Evolutionary conservation across 2,797 vertebrate species (phyloP).

Genomic region (Sus cebifrons): DNA sequence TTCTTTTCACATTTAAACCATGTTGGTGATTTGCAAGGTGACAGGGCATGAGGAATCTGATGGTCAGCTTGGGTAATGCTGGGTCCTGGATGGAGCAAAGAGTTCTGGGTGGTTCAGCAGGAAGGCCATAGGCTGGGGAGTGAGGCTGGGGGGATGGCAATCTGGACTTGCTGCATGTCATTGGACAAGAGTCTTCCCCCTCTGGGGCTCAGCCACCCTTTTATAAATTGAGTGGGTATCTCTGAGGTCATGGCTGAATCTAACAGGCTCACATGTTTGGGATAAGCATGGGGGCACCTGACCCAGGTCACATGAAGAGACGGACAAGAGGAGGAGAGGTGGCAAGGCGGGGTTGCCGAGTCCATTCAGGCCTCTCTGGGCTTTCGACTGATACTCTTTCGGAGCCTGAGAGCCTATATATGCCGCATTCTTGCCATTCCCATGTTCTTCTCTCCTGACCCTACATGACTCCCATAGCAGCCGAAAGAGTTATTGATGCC

Average conservation of each 20-base stretch:
- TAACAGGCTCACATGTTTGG: background rate
- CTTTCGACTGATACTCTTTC: background rate
- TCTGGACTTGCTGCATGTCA: background rate
- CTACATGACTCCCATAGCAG: background rate
- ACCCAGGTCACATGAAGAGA: background rate
- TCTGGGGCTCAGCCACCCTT: background rate
- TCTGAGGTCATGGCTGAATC: background rate
- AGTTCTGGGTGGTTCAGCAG: background rate
- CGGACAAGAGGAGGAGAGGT: background rate
- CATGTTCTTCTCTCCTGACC: background rate
- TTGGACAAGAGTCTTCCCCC: background rate
- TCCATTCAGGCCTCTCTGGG: background rate
- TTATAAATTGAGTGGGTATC: background rate
- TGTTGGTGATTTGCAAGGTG: background rate
- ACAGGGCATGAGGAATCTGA: background rate
- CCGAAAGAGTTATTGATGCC: background rate
- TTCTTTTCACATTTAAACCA: background rate
- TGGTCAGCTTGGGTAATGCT: background rate
- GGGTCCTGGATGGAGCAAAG: background rate
- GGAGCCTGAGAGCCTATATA: background rate
- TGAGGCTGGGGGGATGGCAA: too few species aligned
- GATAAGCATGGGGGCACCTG: background rate
- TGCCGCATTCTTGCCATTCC: too few species aligned
- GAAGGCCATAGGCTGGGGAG: background rate
- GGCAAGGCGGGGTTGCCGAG: rapidly evolving